Conservation (phyloP, 2,888 invertebrate species). For the Agrypnus murinus region DNA sequence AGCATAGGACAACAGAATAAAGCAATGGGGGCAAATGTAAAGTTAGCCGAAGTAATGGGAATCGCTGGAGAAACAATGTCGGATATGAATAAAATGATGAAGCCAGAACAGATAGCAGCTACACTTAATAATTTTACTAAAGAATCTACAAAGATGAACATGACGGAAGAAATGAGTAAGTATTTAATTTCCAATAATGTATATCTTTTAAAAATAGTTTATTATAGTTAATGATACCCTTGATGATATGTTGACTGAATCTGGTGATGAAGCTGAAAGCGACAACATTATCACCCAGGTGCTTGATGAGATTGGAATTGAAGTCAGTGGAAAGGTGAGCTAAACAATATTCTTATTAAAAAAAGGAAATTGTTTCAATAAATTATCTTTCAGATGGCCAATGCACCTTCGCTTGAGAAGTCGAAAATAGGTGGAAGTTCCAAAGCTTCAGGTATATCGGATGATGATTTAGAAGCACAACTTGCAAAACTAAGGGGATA, state of each 20-base stretch:
- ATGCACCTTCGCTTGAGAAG: constrained; percentile 77
- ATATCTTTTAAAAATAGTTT: too few species aligned
- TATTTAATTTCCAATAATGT: constrained; percentile 56
- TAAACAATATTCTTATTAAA: background rate
- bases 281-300: constrained; percentile 92
- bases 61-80: constrained; percentile 93
- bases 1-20: constrained; percentile 91
- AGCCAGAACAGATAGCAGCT: constrained; percentile 87
- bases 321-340: constrained; percentile 89
- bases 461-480: constrained; percentile 83
- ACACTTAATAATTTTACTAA: constrained; percentile 89
- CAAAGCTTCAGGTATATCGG: constrained; percentile 69
- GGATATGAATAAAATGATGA: constrained; percentile 89
- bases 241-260: constrained; percentile 91
- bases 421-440: constrained; percentile 76
- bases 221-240: constrained; percentile 89
- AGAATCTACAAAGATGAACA: constrained; percentile 92
- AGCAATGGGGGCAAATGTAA: constrained; percentile 91
- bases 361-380: constrained; percentile 13
- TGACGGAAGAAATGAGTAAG: constrained; percentile 97
- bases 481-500: constrained; percentile 74
- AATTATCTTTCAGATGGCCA: constrained; percentile 74
- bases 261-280: constrained; percentile 92
- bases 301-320: constrained; percentile 97
- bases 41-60: constrained; percentile 90